These are phyloP conservation scores for Tragelaphus strepsiceros DNA, from an alignment of 2,113 vertebrate genomes.

Conservation along the genomic window DNA sequence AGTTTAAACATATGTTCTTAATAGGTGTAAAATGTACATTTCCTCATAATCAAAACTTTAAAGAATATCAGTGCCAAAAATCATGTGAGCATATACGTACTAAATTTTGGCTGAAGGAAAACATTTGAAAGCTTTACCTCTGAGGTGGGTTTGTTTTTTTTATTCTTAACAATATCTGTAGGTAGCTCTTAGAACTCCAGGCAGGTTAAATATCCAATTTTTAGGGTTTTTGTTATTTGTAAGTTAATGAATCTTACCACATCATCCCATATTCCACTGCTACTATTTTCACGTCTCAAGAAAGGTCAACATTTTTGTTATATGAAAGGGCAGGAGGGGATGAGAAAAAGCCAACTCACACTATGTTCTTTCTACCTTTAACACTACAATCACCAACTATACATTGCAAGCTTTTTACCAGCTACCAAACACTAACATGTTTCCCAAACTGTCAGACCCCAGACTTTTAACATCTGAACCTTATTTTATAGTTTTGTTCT, in stretches of 20 bases:
- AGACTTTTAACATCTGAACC: background rate
- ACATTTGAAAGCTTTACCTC: background rate
- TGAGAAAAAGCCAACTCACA: background rate
- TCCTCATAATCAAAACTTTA: background rate
- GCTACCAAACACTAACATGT: background rate
- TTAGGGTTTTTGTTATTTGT: background rate
- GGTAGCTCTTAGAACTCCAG: background rate
- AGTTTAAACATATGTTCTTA: background rate
- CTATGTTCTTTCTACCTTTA: background rate
- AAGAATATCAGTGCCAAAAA: background rate
- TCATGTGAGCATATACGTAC: background rate
- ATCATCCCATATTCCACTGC: background rate
- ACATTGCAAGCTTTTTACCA: slow-evolving; percentile 11
- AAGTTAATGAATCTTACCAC: background rate
- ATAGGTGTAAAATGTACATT: background rate
- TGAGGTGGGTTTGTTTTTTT: background rate
- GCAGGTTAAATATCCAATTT: background rate
- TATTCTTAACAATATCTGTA: background rate
- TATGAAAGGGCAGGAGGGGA: background rate
- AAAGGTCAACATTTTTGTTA: background rate
- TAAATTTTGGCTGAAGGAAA: background rate
- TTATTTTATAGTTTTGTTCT: background rate
- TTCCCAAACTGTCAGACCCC: background rate
- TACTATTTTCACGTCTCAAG: background rate
- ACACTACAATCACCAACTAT: background rate